Base-by-base conservation (phyloP, 1,140 invertebrate species). In the Hyles vespertilio region DNA sequence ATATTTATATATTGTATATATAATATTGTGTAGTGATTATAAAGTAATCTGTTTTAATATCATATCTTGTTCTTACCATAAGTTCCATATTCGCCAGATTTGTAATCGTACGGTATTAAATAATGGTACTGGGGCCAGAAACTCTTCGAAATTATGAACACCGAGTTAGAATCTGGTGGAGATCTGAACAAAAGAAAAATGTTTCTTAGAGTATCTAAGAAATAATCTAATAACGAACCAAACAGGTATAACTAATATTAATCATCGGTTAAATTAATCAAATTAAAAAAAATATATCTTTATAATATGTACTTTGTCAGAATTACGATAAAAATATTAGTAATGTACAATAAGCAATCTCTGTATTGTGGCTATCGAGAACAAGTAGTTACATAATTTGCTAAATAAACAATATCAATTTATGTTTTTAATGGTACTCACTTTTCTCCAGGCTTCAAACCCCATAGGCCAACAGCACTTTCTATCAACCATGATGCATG, bases 51-150 rank as follows among this genome's bases (percentile, higher is more conserved):
- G 22, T 22, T 22, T 22, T 22, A 22, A 22, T 22, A 22, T 22
- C 22, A 55, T 40, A 32, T 34, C 5, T 53, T n/a, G 12, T 49
- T 61, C 77, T 78, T 71, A 90, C 92, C 91, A 69, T 96, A 96
- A 36, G 91, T 91, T 0, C 95, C 95, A 57, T 91, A 96, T 85
- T 96, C 95, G 6, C 93, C 93, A 10, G 90, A 93, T 72, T 94
- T 94, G 79, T 94, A 96, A 63, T 96, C 95, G 87, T 92, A 92
- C 0, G 94, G 93, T 3, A 94, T 71, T 2, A 95, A 67, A 62
- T 96, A 96, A 67, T 96, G 95, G 64, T 95, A 96, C 54, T 94
- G 92, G 0, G 92, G 91, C 95, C 95, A 96, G 65, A 93, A 93
- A 1, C 91, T 93, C 71, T 94, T 94, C 0, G 89, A 92, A 0